These are phyloP conservation scores for Bombus fervidus DNA, from an alignment of 1,140 invertebrate species.

Conservation along the genomic window DNA sequence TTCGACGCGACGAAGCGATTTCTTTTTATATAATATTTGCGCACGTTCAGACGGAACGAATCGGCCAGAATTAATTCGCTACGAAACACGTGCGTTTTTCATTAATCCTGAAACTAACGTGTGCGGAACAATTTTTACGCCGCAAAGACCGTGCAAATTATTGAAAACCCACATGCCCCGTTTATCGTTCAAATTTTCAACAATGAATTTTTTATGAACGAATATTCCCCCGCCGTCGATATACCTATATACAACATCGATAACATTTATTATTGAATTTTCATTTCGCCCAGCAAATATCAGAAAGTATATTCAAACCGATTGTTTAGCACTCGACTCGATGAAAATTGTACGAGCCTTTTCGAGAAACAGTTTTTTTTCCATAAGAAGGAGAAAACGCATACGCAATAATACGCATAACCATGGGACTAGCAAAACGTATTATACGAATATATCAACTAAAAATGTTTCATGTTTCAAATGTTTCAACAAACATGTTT, in stretches of 20 bases:
- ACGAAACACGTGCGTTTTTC: constrained; percentile 8
- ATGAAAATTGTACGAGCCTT: neutral
- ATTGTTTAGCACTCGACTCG: neutral
- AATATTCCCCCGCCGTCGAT: too few relatives aligned
- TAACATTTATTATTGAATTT: constrained; percentile 30
- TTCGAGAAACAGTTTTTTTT: too few relatives aligned
- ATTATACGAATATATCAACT: too few relatives aligned
- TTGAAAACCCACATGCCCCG: neutral
- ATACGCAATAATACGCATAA: too few relatives aligned
- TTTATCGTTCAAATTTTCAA: constrained; percentile 15
- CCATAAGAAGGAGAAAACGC: too few relatives aligned
- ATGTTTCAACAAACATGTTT: too few relatives aligned
- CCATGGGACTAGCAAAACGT: too few relatives aligned
- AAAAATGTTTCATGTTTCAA: too few relatives aligned
- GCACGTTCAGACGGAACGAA: neutral
- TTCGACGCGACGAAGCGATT: neutral
- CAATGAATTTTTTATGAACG: constrained; percentile 11
- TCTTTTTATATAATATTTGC: neutral
- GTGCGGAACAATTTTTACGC: neutral
- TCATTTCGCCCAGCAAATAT: neutral
- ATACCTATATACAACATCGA: neutral
- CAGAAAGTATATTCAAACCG: neutral
- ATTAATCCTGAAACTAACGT: neutral
- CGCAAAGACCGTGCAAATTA: neutral
- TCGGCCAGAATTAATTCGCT: constrained; percentile 1